Evolutionary conservation across 2,113 vertebrate genomes (phyloP), one percentile per base, ranked within the genome.

Genomic region (Pterophyllum scalare): DNA sequence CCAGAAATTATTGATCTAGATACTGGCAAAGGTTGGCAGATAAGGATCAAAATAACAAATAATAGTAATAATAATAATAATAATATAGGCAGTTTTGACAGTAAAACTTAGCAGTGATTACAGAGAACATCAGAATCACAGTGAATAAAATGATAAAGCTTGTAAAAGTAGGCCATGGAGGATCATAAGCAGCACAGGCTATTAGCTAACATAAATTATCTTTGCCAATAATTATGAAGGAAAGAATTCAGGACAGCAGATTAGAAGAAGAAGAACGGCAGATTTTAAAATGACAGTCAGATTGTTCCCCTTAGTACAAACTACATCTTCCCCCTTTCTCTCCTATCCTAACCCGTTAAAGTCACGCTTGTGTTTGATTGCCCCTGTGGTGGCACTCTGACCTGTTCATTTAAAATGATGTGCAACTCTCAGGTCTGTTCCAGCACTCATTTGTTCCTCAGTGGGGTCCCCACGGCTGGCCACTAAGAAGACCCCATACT

Each of bases 361-460:
- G 94, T 91, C 93, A 92, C 49, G 59, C 76, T 72, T 75, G 85
- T 92, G 91, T 91, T 94, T 93, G 93, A 95, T 95, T 88, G 92
- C 90, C 91, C 95, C 96, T 90, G 82, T 11, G 92, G 88, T 83
- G 61, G 84, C 84, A 83, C 90, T 95, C 85, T 78, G 91, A 91
- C 91, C 94, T 94, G 95, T 91, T 96, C 94, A 93, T 95, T 96
- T 95, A 96, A 91, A 87, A 95, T 93, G 94, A 96, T 95, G 94
- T 94, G 94, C 92, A 92, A 93, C 94, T 92, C 89, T 91, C 91
- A 89, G 91, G 84, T 85, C 91, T 90, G 82, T 85, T 89, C 88
- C 85, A 91, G 74, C 90, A 90, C 88, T 91, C 93, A 87, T 94
- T 94, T 92, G 89, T 92, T 92, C 92, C 88, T 85, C 80, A 11